Base-by-base conservation (phyloP, 2,888 invertebrate species). In the Lithophane semibrunnea region DNA sequence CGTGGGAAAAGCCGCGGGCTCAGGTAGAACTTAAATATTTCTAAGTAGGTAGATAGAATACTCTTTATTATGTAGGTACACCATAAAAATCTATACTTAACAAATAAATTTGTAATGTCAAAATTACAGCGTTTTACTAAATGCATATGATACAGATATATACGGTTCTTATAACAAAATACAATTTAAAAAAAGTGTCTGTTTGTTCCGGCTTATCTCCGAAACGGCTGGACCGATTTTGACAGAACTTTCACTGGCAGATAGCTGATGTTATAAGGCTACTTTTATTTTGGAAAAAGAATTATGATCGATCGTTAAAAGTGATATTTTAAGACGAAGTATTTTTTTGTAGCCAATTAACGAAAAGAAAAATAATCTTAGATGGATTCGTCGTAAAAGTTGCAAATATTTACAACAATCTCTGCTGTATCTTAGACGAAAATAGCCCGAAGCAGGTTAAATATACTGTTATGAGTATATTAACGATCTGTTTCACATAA, bases 401-500 rank as follows among this genome's bases (percentile, higher is more conserved):
- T 60, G 29, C 60, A 60, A 60, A 60, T 29, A 29, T 60, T 29
- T 29, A 60, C 49, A n/a, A 54, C 29, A 42, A 58, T 13, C 24
- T 70, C 63, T 64, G 47, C n/a, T 70, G 29, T 42, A 16, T 65
- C 21, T 63, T 24, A 7, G 18, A 65, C 65, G 21, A 66, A 73
- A 79, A 66, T 78, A 79, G 47, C 16, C 12, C 4, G 21, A 54
- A 65, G 2, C 24, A 37, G 49, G 63, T 63, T 77, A 63, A 70
- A 69, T 77, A 77, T 77, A 70, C 54, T 42, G 5, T 29, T 56
- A 47, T 44, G 10, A 18, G 44, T 37, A 37, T 47, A 63, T 42
- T 70, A 49, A 69, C 21, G 16, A 77, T 63, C n/a, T 63, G 49
- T 63, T 77, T 69, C 42, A n/a, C 56, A 56, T 56, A n/a, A n/a